These are phyloP conservation scores for Lucinisca nassula DNA, from an alignment of 2,888 invertebrate genomes.

Conservation along the genomic window DNA sequence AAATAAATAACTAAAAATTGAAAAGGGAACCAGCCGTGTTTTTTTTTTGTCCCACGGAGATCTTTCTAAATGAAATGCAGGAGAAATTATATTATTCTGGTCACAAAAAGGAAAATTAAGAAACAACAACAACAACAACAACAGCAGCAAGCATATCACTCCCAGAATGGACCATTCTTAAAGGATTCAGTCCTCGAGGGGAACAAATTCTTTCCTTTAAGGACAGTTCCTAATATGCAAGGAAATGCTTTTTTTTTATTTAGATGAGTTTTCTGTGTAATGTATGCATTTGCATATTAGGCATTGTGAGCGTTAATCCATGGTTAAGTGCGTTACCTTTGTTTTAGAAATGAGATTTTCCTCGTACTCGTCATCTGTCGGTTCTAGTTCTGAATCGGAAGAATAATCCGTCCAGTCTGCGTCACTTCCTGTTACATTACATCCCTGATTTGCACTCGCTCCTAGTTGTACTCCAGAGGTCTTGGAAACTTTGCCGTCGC, in stretches of 20 bases:
- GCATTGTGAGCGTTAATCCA: background rate
- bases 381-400: constrained; percentile 34
- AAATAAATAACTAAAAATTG: background rate
- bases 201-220: background rate
- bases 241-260: background rate
- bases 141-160: too few species aligned
- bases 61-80: background rate
- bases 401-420: constrained; percentile 20
- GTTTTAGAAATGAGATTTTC: background rate
- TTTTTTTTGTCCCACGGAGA: background rate
- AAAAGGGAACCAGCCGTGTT: background rate
- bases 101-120: background rate
- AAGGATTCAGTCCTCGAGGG: too few species aligned
- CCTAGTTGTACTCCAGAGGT: constrained; percentile 14
- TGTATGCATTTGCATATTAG: background rate
- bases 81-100: background rate
- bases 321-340: too few species aligned
- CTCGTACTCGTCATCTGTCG: constrained; percentile 53
- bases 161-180: too few species aligned
- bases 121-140: too few species aligned
- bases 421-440: background rate
- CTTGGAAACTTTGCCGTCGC: constrained; percentile 25
- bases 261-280: background rate
- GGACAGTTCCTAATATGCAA: background rate
- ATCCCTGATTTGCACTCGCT: constrained; percentile 11